Conservation (phyloP, 2,113 vertebrate species). For the Gymnobelideus leadbeateri region DNA sequence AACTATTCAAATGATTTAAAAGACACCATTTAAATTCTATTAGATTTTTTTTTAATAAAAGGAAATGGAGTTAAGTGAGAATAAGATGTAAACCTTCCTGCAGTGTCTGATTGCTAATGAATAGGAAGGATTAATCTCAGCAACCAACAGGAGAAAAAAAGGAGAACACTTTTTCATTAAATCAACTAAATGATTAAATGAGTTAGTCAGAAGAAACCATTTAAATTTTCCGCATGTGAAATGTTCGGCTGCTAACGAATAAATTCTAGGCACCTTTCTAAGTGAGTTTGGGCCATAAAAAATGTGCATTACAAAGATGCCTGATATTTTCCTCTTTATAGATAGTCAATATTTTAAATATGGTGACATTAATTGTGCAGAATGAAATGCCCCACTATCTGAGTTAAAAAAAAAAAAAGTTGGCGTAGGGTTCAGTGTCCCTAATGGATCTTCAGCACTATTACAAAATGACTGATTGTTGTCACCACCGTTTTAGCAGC, state of each 20-base stretch:
- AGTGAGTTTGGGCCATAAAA: conserved; percentile 82
- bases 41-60: conserved; percentile 77
- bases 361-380: conserved; percentile 81
- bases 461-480: conserved; percentile 85
- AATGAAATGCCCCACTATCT: conserved; percentile 81
- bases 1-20: conserved; percentile 77
- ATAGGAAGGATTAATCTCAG: conserved; percentile 81
- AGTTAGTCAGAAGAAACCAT: conserved; percentile 80
- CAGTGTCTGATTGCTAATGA: conserved; percentile 84
- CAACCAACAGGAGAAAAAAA: conserved; percentile 75
- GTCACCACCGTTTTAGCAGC: conserved; percentile 81
- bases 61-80: conserved; percentile 72
- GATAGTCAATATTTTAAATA: conserved; percentile 78
- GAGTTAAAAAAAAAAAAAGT: conserved; percentile 76
- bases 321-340: conserved; percentile 79
- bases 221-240: conserved; percentile 83
- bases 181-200: conserved; percentile 84
- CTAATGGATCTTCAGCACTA: conserved; percentile 81
- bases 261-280: conserved; percentile 81
- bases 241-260: conserved; percentile 75
- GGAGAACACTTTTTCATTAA: conserved; percentile 82
- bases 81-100: conserved; percentile 79
- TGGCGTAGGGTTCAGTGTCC: conserved; percentile 71
- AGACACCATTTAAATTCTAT: conserved; percentile 81
- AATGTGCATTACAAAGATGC: conserved; percentile 77